These are phyloP conservation scores for Acanthornis magna DNA, from an alignment of 2,797 vertebrate species.

Conservation along the genomic window DNA sequence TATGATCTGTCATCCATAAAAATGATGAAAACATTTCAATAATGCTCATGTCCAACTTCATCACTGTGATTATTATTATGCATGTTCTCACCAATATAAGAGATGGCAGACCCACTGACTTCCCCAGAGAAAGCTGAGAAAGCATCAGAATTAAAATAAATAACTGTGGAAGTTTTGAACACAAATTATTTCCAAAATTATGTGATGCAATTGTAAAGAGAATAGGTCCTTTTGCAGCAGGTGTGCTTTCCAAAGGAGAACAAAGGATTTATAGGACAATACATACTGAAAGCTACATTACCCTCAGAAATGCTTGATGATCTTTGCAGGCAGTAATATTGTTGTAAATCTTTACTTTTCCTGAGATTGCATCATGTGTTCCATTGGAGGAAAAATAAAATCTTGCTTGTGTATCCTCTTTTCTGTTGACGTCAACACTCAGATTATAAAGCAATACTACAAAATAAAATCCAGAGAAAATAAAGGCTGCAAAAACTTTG, in stretches of 20 bases:
- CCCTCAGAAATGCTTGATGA: slow-evolving; percentile 87
- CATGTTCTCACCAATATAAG: neutral
- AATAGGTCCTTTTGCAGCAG: neutral
- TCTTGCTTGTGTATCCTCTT: slow-evolving; percentile 81
- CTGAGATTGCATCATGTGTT: slow-evolving; percentile 81
- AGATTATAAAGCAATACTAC: slow-evolving; percentile 90
- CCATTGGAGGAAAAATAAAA: slow-evolving; percentile 92
- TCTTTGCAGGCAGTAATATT: slow-evolving; percentile 73
- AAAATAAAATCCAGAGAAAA: slow-evolving; percentile 9
- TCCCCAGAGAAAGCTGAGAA: neutral
- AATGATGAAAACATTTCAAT: neutral
- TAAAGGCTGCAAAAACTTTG: neutral
- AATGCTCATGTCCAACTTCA: neutral
- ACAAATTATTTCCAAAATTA: neutral
- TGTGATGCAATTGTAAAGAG: neutral
- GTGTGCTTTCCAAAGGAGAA: neutral
- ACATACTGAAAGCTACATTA: slow-evolving; percentile 64
- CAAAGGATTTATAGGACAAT: neutral
- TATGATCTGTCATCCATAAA: neutral
- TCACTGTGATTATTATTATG: neutral
- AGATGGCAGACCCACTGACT: neutral
- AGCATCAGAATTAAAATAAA: neutral
- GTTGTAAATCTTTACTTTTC: slow-evolving; percentile 74
- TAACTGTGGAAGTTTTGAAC: neutral
- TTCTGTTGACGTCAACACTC: slow-evolving; percentile 86